Evolutionary conservation across 2,888 invertebrate species (phyloP).

Genomic region (Monopis laevigella): DNA sequence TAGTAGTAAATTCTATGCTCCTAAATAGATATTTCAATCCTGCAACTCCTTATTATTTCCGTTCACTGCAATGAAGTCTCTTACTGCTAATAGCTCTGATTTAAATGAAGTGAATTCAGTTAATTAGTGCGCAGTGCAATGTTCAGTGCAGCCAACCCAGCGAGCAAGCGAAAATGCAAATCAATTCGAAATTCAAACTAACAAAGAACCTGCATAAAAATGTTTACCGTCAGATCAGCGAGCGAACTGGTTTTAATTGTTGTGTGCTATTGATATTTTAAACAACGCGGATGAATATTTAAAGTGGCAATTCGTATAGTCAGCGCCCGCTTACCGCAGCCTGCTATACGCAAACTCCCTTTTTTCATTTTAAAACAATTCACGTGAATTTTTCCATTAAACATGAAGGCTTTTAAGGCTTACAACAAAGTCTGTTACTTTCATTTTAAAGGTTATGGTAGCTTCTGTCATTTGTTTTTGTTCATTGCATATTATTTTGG

Average conservation of each 20-base stretch:
- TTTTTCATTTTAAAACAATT: slow-evolving; percentile 3
- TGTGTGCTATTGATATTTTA: slow-evolving; percentile 24
- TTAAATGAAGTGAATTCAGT: background rate
- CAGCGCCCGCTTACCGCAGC: background rate
- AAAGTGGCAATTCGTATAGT: slow-evolving; percentile 1
- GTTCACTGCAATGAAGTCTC: too few species aligned
- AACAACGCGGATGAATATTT: slow-evolving; percentile 12
- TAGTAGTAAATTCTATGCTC: too few species aligned
- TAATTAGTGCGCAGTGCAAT: slow-evolving; percentile 25
- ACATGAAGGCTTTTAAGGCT: too few species aligned
- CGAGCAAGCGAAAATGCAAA: slow-evolving; percentile 36
- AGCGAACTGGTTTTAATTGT: slow-evolving; percentile 44
- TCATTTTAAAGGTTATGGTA: too few species aligned
- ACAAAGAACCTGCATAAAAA: slow-evolving; percentile 36
- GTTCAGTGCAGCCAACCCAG: slow-evolving; percentile 34
- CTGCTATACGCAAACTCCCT: background rate
- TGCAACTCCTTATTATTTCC: too few species aligned
- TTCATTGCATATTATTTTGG: too few species aligned
- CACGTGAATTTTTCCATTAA: background rate
- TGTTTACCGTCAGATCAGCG: slow-evolving; percentile 36
- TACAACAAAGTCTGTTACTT: too few species aligned
- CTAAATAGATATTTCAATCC: too few species aligned
- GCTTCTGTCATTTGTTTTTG: too few species aligned
- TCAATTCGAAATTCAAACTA: slow-evolving; percentile 23
- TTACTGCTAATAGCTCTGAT: too few species aligned